Evolutionary conservation across 2,113 vertebrate species (phyloP), one percentile per base, ranked within the genome.

Genomic region (Hippopotamus amphibius): DNA sequence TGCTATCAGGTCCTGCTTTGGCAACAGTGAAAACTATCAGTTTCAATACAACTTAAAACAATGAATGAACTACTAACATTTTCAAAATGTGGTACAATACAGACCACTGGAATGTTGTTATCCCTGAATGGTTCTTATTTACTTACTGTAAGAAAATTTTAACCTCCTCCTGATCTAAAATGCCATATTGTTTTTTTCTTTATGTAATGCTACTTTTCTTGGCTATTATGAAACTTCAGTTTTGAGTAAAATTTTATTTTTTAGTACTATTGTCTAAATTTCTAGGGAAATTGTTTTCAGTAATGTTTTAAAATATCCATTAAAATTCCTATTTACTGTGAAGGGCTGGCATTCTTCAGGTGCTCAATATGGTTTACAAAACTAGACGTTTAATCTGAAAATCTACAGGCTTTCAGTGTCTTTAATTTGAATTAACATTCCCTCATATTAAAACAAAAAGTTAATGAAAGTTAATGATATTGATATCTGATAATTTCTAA

Each of bases 221-320:
- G 11, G 65, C 66, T 94, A 83, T 41, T 95, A 84, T 61, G 66
- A 15, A 92, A 96, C 46, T 79, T 74, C 80, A 72, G 59, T 88
- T 82, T n/a, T 84, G n/a, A 53, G 16, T 88, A 85, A 53, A 69
- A 9, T 74, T 97, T 79, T 28, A 19, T 55, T 84, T 55, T 93
- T 66, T 82, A 66, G 28, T 74, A 79, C 57, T 71, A 93, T 53
- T 86, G 82, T 66, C 94, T 81, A 82, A 77, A 92, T 74, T 88
- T 80, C 43, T 50, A 55, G 43, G 41, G 14, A 80, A 95, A 86
- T 24, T 79, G 19, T 71, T 89, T 19, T 77, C 13, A 74, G 30
- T 48, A 22, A 59, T 72, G 19, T 81, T 95, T 87, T 37, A 57
- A 74, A 94, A 74, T 94, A 84, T 24, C 96, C 33, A 84, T 80